phyloP scores from a whole-genome alignment of 2,113 vertebrate genomes.

The Bujurquina vittata region DNA sequence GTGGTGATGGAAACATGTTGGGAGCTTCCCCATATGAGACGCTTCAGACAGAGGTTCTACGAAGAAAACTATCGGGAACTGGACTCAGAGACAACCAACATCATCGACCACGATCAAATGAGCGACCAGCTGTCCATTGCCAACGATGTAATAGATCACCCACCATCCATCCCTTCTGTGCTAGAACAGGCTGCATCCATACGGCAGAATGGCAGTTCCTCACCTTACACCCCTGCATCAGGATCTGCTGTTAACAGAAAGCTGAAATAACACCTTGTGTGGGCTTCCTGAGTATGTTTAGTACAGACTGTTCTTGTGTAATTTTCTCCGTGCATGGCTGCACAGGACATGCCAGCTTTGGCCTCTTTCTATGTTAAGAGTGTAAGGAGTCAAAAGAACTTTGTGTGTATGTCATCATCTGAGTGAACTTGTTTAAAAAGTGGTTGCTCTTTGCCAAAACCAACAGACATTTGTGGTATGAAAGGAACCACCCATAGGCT shows the following conservation, averaged over 20 bases:
- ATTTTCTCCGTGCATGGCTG: neutral
- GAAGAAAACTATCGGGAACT: constrained; percentile 83
- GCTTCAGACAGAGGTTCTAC: constrained; percentile 89
- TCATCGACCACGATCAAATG: constrained; percentile 82
- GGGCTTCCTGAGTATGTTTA: neutral
- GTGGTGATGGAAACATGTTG: constrained; percentile 96
- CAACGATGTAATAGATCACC: neutral
- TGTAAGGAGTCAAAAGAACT: neutral
- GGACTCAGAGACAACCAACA: constrained; percentile 85
- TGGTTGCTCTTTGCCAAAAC: constrained; percentile 39
- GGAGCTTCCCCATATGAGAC: constrained; percentile 91
- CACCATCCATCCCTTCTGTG: constrained; percentile 86
- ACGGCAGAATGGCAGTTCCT: constrained; percentile 78
- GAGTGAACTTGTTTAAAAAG: neutral
- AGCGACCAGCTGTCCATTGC: neutral
- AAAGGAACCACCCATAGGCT: constrained; percentile 43
- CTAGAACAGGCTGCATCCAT: constrained; percentile 84
- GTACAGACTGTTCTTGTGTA: constrained; percentile 3
- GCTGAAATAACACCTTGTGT: constrained; percentile 40
- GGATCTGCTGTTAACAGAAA: constrained; percentile 60
- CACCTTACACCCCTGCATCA: constrained; percentile 54
- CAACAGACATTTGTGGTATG: constrained; percentile 25
- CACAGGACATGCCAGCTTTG: neutral
- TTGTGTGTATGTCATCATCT: neutral
- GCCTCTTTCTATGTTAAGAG: neutral